Conservation (phyloP, 2,113 vertebrate genomes). For the Callaeas wilsoni region DNA sequence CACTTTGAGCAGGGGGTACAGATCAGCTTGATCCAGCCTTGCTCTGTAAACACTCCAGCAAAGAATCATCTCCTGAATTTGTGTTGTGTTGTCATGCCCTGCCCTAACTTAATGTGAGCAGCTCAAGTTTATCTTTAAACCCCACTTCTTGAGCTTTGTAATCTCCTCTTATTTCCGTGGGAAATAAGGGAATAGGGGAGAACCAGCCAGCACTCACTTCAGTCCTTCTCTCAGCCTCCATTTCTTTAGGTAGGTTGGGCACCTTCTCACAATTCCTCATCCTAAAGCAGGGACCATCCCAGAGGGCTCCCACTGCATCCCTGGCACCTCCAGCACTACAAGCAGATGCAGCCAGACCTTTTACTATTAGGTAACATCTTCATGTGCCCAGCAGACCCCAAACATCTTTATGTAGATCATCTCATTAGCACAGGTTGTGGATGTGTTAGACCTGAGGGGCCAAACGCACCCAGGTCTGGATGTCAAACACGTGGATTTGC, state of each 20-base stretch:
- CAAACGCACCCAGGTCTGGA: not conserved
- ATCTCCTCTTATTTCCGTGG: not conserved
- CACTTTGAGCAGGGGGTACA: not conserved
- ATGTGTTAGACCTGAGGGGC: not conserved
- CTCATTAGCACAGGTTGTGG: accelerated
- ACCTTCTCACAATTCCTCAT: not conserved
- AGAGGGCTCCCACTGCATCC: not conserved
- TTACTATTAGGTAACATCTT: not conserved
- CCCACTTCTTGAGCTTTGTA: not conserved
- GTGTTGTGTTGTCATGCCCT: not conserved
- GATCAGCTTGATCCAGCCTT: not conserved
- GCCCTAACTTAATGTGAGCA: not conserved
- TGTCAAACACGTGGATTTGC: not conserved
- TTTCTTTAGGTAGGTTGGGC: not conserved
- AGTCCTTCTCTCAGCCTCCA: not conserved
- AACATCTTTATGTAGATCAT: not conserved
- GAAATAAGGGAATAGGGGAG: not conserved
- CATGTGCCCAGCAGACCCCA: not conserved
- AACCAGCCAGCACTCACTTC: not conserved
- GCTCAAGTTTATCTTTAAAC: not conserved
- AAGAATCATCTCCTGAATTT: not conserved
- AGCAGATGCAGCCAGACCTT: not conserved
- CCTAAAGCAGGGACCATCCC: not conserved
- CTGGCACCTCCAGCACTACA: not conserved
- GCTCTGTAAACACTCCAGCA: not conserved